These are phyloP conservation scores for Poecile montanus DNA, from an alignment of 2,797 vertebrate genomes.

Conservation along the genomic window DNA sequence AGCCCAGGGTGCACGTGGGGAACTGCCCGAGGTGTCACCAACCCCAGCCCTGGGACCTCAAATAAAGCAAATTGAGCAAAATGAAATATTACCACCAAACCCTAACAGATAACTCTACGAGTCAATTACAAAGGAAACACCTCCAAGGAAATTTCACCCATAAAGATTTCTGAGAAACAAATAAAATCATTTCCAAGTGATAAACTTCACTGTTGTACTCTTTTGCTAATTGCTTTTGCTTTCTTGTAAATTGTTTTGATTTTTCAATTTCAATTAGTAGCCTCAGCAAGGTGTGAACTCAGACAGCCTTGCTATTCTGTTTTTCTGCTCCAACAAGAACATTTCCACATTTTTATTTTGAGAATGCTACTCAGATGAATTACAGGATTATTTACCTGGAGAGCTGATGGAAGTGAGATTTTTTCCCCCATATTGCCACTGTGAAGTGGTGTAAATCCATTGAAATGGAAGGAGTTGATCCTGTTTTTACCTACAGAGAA, in stretches of 20 bases:
- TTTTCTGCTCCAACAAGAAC: not conserved
- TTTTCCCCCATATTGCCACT: not conserved
- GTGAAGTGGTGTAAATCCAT: not conserved
- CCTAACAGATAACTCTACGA: not conserved
- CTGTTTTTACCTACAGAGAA: not conserved
- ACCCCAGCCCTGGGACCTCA: not conserved
- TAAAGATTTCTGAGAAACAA: not conserved
- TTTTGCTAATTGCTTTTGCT: conserved; percentile 10
- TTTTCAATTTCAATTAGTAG: conserved; percentile 13
- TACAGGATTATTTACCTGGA: not conserved
- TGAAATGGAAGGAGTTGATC: not conserved
- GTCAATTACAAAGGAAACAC: not conserved
- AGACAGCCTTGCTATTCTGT: not conserved
- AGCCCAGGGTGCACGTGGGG: fast-evolving
- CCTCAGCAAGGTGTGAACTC: conserved; percentile 17
- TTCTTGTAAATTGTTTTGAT: not conserved
- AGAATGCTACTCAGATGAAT: not conserved
- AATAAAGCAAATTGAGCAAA: not conserved
- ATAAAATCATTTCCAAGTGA: not conserved
- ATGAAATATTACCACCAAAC: not conserved
- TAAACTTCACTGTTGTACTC: not conserved
- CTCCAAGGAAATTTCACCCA: not conserved
- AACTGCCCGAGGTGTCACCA: not conserved
- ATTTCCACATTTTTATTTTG: not conserved
- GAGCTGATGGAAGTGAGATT: not conserved